Base-by-base conservation (phyloP, 2,797 vertebrate species). In the Taenioides sp. region DNA sequence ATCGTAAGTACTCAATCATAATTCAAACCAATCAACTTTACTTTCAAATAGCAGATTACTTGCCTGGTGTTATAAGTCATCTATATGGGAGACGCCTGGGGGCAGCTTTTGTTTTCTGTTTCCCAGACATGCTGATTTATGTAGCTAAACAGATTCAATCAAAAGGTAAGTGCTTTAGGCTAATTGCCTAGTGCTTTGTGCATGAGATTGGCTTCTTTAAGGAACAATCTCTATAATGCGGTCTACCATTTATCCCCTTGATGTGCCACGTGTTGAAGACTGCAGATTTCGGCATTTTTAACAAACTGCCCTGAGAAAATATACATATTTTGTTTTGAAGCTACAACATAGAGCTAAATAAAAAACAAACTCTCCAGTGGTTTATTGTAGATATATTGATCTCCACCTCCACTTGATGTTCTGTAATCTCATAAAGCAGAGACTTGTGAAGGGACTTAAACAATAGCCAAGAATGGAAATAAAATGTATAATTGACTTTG, bases 111-210 rank as follows among this genome's bases (percentile, higher is more conserved):
- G 84, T 77, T 67, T 34, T 52, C 20, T 69, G 55, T 83, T 88
- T 89, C 82, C 78, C 89, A 89, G 78, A 86, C 84, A 82, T 62
- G 54, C 47, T 72, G 70, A 84, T 82, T 87, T 80, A 82, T 82
- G 83, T 73, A 79, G 67, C 78, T 71, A 67, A 78, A 78, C 27
- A 69, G 87, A 90, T 89, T 86, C 74, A 91, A 90, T 88, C 73
- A 87, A 83, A 91, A 82, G 77, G 75, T 86, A 76, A 74, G 57
- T 20, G 71, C 37, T 79, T 77, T 71, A 47, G 23, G 16, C 69
- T 92, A 92, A 93, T 91, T 92, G 86, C 77, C 78, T 86, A 76
- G 69, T 68, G 81, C 74, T 88, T 87, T 87, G 72, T 76, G 82
- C 65, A 80, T 60, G 65, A 70, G 65, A 86, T 82, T 75, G 69